Conservation (phyloP, 1,140 invertebrate species). For the Lethrus apterus region DNA sequence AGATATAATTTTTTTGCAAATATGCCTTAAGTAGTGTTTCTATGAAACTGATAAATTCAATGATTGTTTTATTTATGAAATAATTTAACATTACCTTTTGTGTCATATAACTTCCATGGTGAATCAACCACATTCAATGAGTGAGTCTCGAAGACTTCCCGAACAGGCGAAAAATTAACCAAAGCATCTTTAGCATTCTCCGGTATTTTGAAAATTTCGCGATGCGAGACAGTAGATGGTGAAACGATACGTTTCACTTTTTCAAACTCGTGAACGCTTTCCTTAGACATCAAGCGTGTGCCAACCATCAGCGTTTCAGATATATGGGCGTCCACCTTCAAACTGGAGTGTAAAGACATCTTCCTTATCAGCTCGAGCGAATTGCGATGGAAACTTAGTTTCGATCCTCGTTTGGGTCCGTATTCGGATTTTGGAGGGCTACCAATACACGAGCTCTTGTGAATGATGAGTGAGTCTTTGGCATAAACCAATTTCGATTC, state of each 20-base stretch:
- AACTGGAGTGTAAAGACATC: too few species aligned
- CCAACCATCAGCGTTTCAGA: too few species aligned
- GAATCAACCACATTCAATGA: neutral
- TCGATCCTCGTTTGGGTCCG: conserved; percentile 16
- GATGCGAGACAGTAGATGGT: conserved; percentile 4
- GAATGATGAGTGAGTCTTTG: conserved; percentile 13
- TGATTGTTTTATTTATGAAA: too few species aligned
- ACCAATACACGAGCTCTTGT: conserved; percentile 7
- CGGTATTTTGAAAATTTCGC: conserved; percentile 6
- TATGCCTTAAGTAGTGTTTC: too few species aligned
- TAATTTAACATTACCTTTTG: too few species aligned
- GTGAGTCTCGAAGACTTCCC: conserved; percentile 12
- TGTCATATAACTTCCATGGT: conserved; percentile 4
- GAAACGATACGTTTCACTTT: neutral
- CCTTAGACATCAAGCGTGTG: conserved; percentile 9
- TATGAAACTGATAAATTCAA: too few species aligned
- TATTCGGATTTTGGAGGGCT: conserved; percentile 1
- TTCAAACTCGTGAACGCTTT: conserved; percentile 9
- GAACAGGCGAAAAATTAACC: conserved; percentile 21
- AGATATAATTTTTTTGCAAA: too few species aligned
- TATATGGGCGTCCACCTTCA: too few species aligned
- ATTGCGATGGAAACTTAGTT: conserved; percentile 17
- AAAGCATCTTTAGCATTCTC: conserved; percentile 5
- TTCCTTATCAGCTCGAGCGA: conserved; percentile 22
- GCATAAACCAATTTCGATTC: neutral